Evolutionary conservation across 1,140 invertebrate species (phyloP).

Genomic region (Drosophila murphyi): DNA sequence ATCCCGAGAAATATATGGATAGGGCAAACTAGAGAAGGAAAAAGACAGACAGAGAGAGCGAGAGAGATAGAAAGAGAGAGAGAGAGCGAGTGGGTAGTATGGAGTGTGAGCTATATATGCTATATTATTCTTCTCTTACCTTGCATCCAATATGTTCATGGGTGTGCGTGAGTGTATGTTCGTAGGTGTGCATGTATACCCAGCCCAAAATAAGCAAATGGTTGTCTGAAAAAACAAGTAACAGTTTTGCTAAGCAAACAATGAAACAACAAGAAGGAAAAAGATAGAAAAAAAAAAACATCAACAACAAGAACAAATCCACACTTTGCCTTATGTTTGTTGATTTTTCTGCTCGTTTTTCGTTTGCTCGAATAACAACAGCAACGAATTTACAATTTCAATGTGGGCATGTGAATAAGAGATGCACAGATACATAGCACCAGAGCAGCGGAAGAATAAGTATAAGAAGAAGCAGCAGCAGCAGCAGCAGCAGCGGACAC

Average conservation of each 20-base stretch:
- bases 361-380: slow-evolving; percentile 38
- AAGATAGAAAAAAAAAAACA: slow-evolving; percentile 30
- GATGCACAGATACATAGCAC: slow-evolving; percentile 43
- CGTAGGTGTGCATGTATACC: slow-evolving; percentile 37
- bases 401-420: slow-evolving; percentile 59
- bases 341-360: slow-evolving; percentile 77
- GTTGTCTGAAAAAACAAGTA: slow-evolving; percentile 77
- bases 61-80: not conserved
- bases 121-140: slow-evolving; percentile 65
- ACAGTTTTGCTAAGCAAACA: slow-evolving; percentile 75
- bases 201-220: slow-evolving; percentile 65
- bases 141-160: slow-evolving; percentile 30
- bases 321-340: slow-evolving; percentile 75
- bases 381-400: slow-evolving; percentile 78
- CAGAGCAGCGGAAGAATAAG: slow-evolving; percentile 8
- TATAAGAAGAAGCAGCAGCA: slow-evolving; percentile 38
- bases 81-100: not conserved
- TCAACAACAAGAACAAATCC: slow-evolving; percentile 66
- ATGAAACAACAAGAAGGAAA: slow-evolving; percentile 60
- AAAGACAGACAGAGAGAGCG: not conserved
- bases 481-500: slow-evolving; percentile 51
- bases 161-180: slow-evolving; percentile 11
- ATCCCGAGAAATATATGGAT: slow-evolving; percentile 18
- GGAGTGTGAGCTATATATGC: slow-evolving; percentile 45
- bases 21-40: not conserved